Percentiles rank a stretch among this genome's conserved stretches.
These are phyloP conservation scores for Punctoribates punctum DNA, from an alignment of 2,888 invertebrate species.

Conservation along the genomic window DNA sequence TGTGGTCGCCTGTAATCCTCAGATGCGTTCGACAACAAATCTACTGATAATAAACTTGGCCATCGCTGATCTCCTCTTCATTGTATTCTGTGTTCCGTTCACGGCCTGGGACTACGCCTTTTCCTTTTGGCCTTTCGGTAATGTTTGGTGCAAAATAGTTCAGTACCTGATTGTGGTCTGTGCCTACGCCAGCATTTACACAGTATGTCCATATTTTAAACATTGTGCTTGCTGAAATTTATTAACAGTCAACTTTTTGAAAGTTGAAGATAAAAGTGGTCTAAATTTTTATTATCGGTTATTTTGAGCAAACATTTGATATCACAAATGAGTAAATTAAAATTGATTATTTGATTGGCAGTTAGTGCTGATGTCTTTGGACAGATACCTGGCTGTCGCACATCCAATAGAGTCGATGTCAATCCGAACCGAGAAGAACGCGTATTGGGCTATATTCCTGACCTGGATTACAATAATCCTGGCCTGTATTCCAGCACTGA, in stretches of 20 bases:
- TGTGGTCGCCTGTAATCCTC: constrained; percentile 80
- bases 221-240: too few species aligned
- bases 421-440: constrained; percentile 73
- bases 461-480: constrained; percentile 77
- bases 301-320: too few species aligned
- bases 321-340: neutral
- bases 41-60: constrained; percentile 84
- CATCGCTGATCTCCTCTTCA: constrained; percentile 82
- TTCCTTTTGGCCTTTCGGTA: constrained; percentile 85
- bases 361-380: constrained; percentile 85
- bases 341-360: neutral
- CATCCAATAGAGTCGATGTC: constrained; percentile 86
- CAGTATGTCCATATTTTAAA: constrained; percentile 52
- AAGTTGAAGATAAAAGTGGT: too few species aligned
- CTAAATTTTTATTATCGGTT: too few species aligned
- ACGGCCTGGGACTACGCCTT: constrained; percentile 85
- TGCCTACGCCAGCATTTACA: constrained; percentile 89
- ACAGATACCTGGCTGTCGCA: constrained; percentile 84
- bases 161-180: constrained; percentile 88
- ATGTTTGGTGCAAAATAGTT: constrained; percentile 64
- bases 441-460: constrained; percentile 69
- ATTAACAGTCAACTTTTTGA: too few species aligned
- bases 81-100: constrained; percentile 89
- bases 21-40: constrained; percentile 90
- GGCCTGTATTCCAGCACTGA: constrained; percentile 70